Evolutionary conservation across 2,797 vertebrate species (phyloP).

Genomic region (Trachurus trachurus): DNA sequence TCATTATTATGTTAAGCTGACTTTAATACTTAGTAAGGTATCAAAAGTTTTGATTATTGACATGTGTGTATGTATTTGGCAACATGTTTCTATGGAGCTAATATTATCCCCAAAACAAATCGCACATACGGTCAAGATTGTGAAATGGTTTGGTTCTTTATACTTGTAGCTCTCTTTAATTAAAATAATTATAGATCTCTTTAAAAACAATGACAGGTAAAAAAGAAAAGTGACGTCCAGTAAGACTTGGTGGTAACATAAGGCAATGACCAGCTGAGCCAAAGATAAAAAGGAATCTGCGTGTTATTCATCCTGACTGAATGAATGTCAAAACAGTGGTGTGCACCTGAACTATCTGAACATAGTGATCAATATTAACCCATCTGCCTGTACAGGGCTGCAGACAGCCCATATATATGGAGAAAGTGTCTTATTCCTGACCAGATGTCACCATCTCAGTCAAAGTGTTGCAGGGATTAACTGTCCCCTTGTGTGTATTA

Average conservation of each 20-base stretch:
- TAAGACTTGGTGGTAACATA: background rate
- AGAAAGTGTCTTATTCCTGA: background rate
- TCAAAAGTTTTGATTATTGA: conserved; percentile 45
- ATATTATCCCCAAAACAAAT: conserved; percentile 34
- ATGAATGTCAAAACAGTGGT: background rate
- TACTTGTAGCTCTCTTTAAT: background rate
- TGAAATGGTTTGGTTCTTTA: conserved; percentile 46
- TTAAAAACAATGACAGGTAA: background rate
- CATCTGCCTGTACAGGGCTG: background rate
- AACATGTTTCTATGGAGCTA: conserved; percentile 43
- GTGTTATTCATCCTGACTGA: background rate
- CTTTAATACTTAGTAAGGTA: conserved; percentile 59
- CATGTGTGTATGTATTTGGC: conserved; percentile 33
- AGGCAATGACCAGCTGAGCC: background rate
- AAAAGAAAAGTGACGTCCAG: background rate
- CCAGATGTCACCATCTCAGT: background rate
- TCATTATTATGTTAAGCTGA: conserved; percentile 51
- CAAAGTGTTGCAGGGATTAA: background rate
- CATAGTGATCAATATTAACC: too few relatives aligned
- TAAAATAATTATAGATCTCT: background rate
- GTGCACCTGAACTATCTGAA: too few relatives aligned
- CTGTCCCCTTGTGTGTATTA: background rate
- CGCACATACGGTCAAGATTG: conserved; percentile 13
- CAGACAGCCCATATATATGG: background rate
- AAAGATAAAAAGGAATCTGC: background rate